Percentiles rank a stretch among this genome's conserved stretches.
Evolutionary conservation across 2,888 invertebrate species (phyloP).

Genomic region (Melipona beecheii): DNA sequence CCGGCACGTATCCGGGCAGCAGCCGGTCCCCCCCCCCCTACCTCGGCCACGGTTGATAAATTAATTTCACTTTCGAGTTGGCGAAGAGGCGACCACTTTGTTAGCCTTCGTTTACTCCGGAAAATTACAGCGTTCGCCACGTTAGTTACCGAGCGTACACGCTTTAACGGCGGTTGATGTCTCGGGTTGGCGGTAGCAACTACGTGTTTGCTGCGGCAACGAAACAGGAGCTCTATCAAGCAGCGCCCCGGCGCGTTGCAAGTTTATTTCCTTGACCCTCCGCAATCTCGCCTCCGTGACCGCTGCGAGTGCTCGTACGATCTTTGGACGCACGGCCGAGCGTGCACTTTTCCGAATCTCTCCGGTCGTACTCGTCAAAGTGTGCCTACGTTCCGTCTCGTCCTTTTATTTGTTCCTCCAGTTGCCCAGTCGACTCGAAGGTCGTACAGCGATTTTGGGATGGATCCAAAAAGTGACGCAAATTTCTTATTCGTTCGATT

Average conservation of each 20-base stretch:
- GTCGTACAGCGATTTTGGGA: no score
- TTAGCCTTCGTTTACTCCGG: slow-evolving; percentile 67
- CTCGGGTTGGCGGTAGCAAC: slow-evolving; percentile 32
- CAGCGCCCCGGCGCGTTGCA: slow-evolving; percentile 18
- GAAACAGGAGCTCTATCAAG: slow-evolving; percentile 33
- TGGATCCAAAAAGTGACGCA: no score
- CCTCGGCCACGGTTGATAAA: slow-evolving; percentile 24
- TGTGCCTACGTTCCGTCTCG: rapidly evolving
- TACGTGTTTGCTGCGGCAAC: slow-evolving; percentile 57
- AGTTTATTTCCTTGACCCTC: slow-evolving; percentile 54
- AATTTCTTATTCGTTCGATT: no score
- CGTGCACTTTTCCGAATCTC: background rate
- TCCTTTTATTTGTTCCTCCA: background rate
- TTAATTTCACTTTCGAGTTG: slow-evolving; percentile 57
- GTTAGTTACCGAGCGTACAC: slow-evolving; percentile 52
- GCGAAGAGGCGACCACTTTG: slow-evolving; percentile 58
- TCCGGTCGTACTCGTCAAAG: background rate
- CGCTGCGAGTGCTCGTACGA: background rate
- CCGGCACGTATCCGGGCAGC: slow-evolving; percentile 27
- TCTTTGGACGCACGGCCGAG: background rate
- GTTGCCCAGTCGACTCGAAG: no score
- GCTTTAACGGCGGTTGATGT: slow-evolving; percentile 43
- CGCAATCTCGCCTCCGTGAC: slow-evolving; percentile 12
- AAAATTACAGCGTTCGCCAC: slow-evolving; percentile 66
- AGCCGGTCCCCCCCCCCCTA: background rate